Base-by-base conservation (phyloP, 1,140 invertebrate species). In the Drosophila bocqueti region DNA sequence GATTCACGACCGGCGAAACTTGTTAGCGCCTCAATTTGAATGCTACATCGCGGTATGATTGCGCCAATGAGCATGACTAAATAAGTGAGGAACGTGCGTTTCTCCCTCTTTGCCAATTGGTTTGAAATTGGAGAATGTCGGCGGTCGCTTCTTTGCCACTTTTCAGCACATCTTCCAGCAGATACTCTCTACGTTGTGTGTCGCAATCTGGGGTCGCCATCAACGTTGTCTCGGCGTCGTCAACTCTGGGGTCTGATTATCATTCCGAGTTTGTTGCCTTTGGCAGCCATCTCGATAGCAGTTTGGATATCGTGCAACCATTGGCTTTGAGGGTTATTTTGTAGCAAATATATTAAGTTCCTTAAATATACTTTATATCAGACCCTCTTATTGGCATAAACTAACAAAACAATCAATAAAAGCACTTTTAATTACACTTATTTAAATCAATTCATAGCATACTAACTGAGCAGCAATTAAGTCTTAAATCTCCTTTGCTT, bases 201-300 rank as follows among this genome's bases (percentile, higher is more conserved):
- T 75, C 76, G 68, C 76, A 82, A 82, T 79, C 60, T 83, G 55
- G 78, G 77, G 76, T 79, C 60, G 49, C 55, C 75, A 77, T 67
- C 75, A 76, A 47, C 49, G 47, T 50, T 50, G 26, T 50, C 26
- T 50, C 26, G 29, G 29, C 66, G 16, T 60, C 47, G 38, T 38
- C 60, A 54, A 36, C 71, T 59, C 49, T 42, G 11, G 43, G 45
- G 52, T 54, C 50, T 77, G 58, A 61, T 78, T 74, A 78, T 78
- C 74, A 78, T 78, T 69, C 45, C 42, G 57, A 73, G 73, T 65
- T 65, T 76, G 60, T 81, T 72, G 72, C 79, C 72, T 65, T 73
- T 73, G 62, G 62, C 80, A 57, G 58, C 57, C 50, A 75, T 59
- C 60, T 71, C 58, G 47, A 78, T 79, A 55, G 54, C 52, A 52